A percentile compares a stretch with the other conserved stretches of the same genome.
phyloP scores from a whole-genome alignment of 2,888 invertebrate genomes.

The Pterostichus niger region DNA sequence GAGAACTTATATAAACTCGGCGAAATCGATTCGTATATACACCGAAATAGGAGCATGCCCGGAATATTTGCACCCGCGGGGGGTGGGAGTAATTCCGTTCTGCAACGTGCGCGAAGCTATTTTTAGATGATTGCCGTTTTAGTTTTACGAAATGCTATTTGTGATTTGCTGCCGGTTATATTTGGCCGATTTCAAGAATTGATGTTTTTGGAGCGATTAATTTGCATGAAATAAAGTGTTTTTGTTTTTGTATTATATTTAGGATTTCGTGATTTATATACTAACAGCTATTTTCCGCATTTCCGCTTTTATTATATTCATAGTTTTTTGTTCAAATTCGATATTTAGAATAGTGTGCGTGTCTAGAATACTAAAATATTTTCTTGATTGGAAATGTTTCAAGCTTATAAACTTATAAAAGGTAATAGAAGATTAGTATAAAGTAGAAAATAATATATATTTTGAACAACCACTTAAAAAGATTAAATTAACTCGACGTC shows the following conservation, averaged over 20 bases:
- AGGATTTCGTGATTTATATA: constrained; percentile 9
- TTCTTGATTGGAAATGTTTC: background rate
- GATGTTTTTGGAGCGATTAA: constrained; percentile 4
- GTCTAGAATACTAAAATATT: background rate
- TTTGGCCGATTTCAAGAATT: constrained; percentile 6
- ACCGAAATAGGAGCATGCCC: constrained; percentile 23
- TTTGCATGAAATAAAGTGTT: constrained; percentile 5
- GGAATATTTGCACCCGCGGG: constrained; percentile 5
- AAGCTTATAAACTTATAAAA: background rate
- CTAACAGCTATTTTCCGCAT: constrained; percentile 8
- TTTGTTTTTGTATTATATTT: constrained; percentile 26
- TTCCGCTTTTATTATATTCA: background rate
- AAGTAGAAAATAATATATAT: background rate
- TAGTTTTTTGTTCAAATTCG: background rate
- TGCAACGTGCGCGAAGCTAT: background rate
- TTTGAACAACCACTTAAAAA: too few species aligned
- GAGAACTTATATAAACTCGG: background rate
- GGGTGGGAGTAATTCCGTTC: constrained; percentile 13
- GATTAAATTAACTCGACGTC: background rate
- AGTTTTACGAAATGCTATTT: constrained; percentile 26
- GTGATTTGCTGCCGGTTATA: constrained; percentile 1
- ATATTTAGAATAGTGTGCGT: background rate
- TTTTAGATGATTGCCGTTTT: constrained; percentile 15
- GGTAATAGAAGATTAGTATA: too few species aligned
- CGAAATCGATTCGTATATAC: constrained; percentile 24